Conservation (phyloP, 2,113 vertebrate genomes). For the Thymallus thymallus region DNA sequence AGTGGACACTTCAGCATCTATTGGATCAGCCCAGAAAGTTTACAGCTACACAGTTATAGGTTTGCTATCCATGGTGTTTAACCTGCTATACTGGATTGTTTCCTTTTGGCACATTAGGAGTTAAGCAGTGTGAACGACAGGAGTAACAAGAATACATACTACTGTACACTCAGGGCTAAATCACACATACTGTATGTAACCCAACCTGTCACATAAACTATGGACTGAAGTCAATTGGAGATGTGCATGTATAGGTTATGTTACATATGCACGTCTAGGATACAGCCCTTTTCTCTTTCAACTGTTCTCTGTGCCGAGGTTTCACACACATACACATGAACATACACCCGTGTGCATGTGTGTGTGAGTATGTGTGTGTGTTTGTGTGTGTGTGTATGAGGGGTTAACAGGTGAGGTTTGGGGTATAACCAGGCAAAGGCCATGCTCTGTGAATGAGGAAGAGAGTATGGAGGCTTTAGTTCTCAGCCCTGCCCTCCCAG, state of each 20-base stretch:
- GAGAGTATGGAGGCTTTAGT: slow-evolving; percentile 60
- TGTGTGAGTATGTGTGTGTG: slow-evolving; percentile 18
- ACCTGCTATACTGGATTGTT: too few relatives aligned
- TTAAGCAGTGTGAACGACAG: too few relatives aligned
- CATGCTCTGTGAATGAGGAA: slow-evolving; percentile 41
- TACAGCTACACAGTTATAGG: too few relatives aligned
- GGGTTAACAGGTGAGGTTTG: slow-evolving; percentile 60
- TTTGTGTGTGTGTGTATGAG: slow-evolving; percentile 25
- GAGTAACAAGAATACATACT: too few relatives aligned
- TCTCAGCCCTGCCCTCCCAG: slow-evolving; percentile 64
- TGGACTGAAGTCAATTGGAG: neutral
- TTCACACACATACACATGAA: slow-evolving; percentile 1
- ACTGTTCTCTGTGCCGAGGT: neutral
- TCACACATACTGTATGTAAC: neutral
- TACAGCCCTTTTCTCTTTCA: neutral
- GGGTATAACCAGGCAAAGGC: slow-evolving; percentile 57
- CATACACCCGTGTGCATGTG: neutral
- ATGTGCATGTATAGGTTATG: slow-evolving; percentile 9
- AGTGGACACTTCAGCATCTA: too few relatives aligned
- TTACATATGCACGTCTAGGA: neutral
- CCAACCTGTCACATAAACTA: slow-evolving; percentile 20
- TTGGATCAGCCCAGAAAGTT: too few relatives aligned
- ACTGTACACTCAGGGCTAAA: neutral
- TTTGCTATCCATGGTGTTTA: too few relatives aligned
- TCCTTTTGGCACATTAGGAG: too few relatives aligned